phyloP scores from a whole-genome alignment of 2,113 vertebrate genomes.

The Dissostichus mawsoni region DNA sequence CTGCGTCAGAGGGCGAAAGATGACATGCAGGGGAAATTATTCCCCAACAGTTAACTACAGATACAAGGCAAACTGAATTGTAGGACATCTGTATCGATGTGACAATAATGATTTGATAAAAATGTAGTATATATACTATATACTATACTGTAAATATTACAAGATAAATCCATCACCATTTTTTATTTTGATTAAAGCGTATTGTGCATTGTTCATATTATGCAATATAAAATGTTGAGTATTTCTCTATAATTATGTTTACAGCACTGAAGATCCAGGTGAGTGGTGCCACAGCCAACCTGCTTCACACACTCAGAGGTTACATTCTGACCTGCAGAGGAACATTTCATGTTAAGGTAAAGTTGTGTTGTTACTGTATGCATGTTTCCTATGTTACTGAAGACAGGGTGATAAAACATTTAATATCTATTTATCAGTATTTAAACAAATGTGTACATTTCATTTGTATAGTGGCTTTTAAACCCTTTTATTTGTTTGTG shows the following conservation, averaged over 20 bases:
- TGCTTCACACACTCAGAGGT: slow-evolving; percentile 80
- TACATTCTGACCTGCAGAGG: slow-evolving; percentile 84
- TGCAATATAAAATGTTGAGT: background rate
- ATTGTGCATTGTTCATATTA: background rate
- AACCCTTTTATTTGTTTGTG: background rate
- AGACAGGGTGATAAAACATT: no score
- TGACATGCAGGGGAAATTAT: no score
- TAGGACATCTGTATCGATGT: background rate
- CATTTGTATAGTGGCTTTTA: no score
- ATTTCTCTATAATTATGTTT: background rate
- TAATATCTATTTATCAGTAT: no score
- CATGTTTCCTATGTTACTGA: no score
- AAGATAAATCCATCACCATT: background rate
- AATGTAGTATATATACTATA: background rate
- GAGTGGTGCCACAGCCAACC: slow-evolving; percentile 80
- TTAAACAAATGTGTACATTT: no score
- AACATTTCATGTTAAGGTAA: slow-evolving; percentile 83
- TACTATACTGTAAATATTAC: background rate
- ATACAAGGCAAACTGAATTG: background rate
- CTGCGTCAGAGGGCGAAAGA: no score
- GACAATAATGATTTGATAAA: background rate
- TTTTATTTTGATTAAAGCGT: background rate
- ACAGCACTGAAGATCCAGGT: slow-evolving; percentile 86
- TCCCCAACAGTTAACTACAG: background rate
- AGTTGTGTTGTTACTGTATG: no score